phyloP scores from a whole-genome alignment of 2,797 vertebrate species.

The Etheostoma nigrum region DNA sequence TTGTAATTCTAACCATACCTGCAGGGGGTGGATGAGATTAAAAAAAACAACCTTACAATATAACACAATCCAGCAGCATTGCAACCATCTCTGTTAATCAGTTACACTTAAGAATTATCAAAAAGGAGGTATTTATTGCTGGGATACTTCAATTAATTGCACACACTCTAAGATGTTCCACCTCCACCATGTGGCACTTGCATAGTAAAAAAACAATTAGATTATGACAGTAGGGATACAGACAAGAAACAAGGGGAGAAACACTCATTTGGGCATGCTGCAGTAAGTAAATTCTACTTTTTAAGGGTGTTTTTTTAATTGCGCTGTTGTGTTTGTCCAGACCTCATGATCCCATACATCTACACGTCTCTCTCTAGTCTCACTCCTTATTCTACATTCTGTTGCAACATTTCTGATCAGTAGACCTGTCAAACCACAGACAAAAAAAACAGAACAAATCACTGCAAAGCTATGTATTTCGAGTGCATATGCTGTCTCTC shows the following conservation, averaged over 20 bases:
- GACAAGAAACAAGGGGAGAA: not conserved
- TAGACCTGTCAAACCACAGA: slow-evolving; percentile 53
- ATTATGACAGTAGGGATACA: not conserved
- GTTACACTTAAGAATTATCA: slow-evolving; percentile 1
- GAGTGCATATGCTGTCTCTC: slow-evolving; percentile 38
- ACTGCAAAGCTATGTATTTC: slow-evolving; percentile 50
- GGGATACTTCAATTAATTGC: not conserved
- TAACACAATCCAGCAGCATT: slow-evolving; percentile 17
- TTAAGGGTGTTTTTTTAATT: not conserved
- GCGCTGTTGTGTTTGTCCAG: slow-evolving; percentile 21
- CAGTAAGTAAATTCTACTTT: not conserved
- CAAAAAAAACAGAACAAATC: slow-evolving; percentile 43
- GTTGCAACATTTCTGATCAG: slow-evolving; percentile 61
- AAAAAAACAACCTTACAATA: slow-evolving; percentile 8
- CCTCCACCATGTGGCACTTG: not conserved
- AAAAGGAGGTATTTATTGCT: not conserved
- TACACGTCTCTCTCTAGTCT: slow-evolving; percentile 6
- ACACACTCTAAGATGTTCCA: slow-evolving; percentile 1
- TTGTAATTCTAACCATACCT: slow-evolving; percentile 25
- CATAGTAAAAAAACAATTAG: not conserved
- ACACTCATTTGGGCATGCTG: not conserved
- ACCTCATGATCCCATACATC: slow-evolving; percentile 7
- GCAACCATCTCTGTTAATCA: not conserved
- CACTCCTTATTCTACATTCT: slow-evolving; percentile 40
- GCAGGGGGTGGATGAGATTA: slow-evolving; percentile 15